Percentiles rank a stretch among this genome's conserved stretches.
These are phyloP conservation scores for Epinotia bilunana DNA, from an alignment of 2,888 invertebrate species.

Conservation along the genomic window DNA sequence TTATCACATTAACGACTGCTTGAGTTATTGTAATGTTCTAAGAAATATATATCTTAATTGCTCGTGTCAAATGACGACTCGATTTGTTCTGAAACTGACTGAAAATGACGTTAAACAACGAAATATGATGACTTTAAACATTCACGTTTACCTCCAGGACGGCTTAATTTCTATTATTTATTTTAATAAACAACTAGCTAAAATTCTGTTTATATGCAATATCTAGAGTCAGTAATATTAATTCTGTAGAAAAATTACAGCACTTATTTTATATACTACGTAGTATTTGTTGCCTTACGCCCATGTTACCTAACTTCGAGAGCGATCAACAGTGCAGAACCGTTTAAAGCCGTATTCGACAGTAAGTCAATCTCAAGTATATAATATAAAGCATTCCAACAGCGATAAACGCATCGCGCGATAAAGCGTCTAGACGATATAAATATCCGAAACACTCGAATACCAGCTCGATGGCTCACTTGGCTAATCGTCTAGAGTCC, in stretches of 20 bases:
- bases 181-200: too few relatives aligned
- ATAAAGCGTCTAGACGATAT: slow-evolving; percentile 82
- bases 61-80: slow-evolving; percentile 28
- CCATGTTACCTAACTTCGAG: too few relatives aligned
- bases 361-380: slow-evolving; percentile 69
- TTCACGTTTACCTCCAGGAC: neutral
- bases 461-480: slow-evolving; percentile 81
- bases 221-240: too few relatives aligned
- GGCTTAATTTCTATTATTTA: too few relatives aligned
- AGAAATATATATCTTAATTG: slow-evolving; percentile 31
- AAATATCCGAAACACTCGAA: slow-evolving; percentile 81
- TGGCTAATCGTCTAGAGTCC: slow-evolving; percentile 76
- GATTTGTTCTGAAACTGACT: slow-evolving; percentile 16
- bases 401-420: slow-evolving; percentile 73
- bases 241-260: too few relatives aligned
- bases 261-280: too few relatives aligned
- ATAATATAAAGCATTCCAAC: slow-evolving; percentile 79
- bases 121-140: slow-evolving; percentile 19
- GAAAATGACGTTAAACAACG: slow-evolving; percentile 6
- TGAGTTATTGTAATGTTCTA: slow-evolving; percentile 31
- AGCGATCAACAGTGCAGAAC: slow-evolving; percentile 1
- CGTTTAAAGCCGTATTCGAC: slow-evolving; percentile 36
- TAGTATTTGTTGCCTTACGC: too few relatives aligned
- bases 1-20: slow-evolving; percentile 26
- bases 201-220: too few relatives aligned